Conservation (phyloP, 1,140 invertebrate genomes). For the Ceratosolen fusciceps region DNA sequence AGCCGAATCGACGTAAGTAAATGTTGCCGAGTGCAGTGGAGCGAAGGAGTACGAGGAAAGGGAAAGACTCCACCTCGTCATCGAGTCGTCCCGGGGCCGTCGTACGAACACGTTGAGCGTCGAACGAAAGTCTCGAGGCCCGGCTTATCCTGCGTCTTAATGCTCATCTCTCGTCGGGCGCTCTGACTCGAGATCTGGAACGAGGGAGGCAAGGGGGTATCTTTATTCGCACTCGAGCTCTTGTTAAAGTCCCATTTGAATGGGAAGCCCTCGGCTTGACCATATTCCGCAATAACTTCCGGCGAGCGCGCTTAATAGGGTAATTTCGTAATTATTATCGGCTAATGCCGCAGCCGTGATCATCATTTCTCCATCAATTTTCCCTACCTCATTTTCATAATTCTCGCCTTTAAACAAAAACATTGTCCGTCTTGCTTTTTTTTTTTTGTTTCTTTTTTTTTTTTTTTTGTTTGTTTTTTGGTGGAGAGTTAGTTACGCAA, state of each 20-base stretch:
- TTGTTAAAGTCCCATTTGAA: neutral
- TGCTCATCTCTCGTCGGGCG: neutral
- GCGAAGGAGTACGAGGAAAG: neutral
- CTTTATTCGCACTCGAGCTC: neutral
- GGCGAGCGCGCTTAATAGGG: too few species aligned
- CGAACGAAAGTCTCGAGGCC: neutral
- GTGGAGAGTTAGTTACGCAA: too few species aligned
- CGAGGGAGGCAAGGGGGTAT: neutral
- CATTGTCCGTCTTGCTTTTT: too few species aligned
- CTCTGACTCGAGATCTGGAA: neutral
- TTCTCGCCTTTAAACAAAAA: too few species aligned
- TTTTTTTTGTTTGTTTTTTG: too few species aligned
- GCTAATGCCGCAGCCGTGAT: too few species aligned
- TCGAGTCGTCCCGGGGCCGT: slow-evolving; percentile 4
- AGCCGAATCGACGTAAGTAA: neutral
- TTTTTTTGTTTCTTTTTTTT: too few species aligned
- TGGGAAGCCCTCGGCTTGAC: neutral
- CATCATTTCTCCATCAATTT: too few species aligned
- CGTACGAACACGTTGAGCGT: neutral
- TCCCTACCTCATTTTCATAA: too few species aligned
- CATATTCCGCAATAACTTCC: too few species aligned
- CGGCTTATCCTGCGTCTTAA: neutral
- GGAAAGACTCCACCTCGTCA: neutral
- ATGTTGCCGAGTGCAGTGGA: too few species aligned
- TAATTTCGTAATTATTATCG: too few species aligned